phyloP scores from a whole-genome alignment of 2,797 vertebrate species.

The Paramormyrops hopkinsi region DNA sequence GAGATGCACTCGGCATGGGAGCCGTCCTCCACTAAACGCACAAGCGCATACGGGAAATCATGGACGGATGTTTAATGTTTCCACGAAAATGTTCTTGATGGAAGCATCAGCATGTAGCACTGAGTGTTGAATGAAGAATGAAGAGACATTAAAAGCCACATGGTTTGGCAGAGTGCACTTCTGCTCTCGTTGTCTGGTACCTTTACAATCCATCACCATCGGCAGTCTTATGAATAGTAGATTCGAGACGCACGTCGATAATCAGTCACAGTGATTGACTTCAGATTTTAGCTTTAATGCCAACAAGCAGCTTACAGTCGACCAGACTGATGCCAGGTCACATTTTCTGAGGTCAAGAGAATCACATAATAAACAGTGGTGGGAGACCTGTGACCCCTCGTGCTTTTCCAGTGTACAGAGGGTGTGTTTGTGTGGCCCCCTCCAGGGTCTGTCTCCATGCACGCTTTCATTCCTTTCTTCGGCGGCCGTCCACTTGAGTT shows the following conservation, averaged over 20 bases:
- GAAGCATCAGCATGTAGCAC: not conserved
- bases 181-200: not conserved
- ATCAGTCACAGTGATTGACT: not conserved
- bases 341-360: not conserved
- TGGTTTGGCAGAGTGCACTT: not conserved
- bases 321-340: conserved; percentile 4
- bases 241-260: not conserved
- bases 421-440: not conserved
- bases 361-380: not conserved
- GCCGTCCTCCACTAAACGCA: no score
- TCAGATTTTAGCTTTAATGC: not conserved
- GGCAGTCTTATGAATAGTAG: not conserved
- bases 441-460: not conserved
- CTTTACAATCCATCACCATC: not conserved
- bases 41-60: not conserved
- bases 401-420: not conserved
- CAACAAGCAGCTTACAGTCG: not conserved
- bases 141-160: not conserved
- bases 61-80: not conserved
- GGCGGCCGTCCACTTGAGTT: not conserved
- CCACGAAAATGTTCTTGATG: not conserved
- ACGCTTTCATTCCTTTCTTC: not conserved
- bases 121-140: not conserved
- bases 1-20: not conserved
- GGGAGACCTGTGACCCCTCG: not conserved